Conservation (phyloP, 1,140 invertebrate genomes). For the Pseudomyrmex pallidus region DNA sequence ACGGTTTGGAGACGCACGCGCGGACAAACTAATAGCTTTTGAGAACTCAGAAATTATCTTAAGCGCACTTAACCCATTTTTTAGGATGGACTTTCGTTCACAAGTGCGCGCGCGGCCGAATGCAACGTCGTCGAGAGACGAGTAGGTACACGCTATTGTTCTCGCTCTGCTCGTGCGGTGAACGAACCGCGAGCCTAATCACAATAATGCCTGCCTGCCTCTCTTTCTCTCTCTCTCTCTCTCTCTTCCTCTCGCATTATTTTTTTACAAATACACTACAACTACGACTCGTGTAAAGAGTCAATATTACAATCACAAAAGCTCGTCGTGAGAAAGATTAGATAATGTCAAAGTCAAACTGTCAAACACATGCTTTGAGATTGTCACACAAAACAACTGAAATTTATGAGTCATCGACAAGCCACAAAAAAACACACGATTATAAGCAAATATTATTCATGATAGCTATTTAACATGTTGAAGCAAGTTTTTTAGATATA, state of each 20-base stretch:
- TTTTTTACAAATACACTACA: no score
- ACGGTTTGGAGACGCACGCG: neutral
- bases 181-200: conserved; percentile 75
- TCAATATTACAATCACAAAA: no score
- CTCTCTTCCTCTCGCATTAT: no score
- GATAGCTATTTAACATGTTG: neutral
- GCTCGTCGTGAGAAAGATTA: no score
- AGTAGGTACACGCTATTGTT: conserved; percentile 71
- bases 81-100: conserved; percentile 72
- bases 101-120: conserved; percentile 51
- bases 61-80: conserved; percentile 79
- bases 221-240: no score
- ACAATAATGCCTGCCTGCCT: conserved; percentile 63
- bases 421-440: neutral
- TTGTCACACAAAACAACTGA: no score
- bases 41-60: conserved; percentile 75
- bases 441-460: neutral
- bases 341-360: no score
- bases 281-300: no score
- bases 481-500: neutral
- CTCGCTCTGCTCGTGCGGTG: conserved; percentile 72
- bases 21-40: conserved; percentile 77
- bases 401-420: neutral
- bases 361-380: no score
- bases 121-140: neutral